These are phyloP conservation scores for Horisme vitalbata DNA, from an alignment of 2,888 invertebrate genomes.

Conservation along the genomic window DNA sequence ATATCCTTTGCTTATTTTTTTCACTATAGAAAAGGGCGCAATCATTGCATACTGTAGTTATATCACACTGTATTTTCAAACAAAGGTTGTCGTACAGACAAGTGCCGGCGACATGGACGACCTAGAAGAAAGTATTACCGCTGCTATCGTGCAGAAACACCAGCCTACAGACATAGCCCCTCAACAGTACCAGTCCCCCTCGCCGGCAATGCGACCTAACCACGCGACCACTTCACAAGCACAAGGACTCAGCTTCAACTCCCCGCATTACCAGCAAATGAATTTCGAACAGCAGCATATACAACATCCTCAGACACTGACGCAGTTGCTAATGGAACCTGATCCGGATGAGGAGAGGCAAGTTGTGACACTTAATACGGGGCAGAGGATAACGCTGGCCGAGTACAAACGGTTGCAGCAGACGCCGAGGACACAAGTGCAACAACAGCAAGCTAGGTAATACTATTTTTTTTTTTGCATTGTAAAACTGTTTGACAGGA, in stretches of 20 bases:
- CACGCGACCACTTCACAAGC: constrained; percentile 41
- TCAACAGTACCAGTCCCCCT: constrained; percentile 59
- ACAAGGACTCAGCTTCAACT: constrained; percentile 49
- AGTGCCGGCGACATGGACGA: constrained; percentile 78
- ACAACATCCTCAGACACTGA: constrained; percentile 55
- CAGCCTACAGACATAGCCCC: constrained; percentile 43
- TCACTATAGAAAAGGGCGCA: background rate
- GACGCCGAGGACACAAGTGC: constrained; percentile 53
- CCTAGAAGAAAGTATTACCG: constrained; percentile 79
- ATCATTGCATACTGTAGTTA: constrained; percentile 2
- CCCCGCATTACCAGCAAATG: constrained; percentile 56
- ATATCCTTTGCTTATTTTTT: background rate
- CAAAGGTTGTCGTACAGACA: constrained; percentile 66
- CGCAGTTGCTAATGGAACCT: constrained; percentile 62
- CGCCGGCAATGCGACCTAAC: constrained; percentile 52
- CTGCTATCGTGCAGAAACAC: constrained; percentile 73
- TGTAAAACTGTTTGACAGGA: too few relatives aligned
- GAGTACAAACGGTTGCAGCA: constrained; percentile 71
- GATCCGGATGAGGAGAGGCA: constrained; percentile 71
- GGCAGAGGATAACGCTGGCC: constrained; percentile 71
- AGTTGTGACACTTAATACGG: constrained; percentile 64
- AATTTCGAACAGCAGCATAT: constrained; percentile 55
- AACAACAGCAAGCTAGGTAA: constrained; percentile 58
- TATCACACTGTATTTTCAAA: constrained; percentile 18
- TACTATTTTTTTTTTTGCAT: too few relatives aligned